Evolutionary conservation across 2,797 vertebrate genomes (phyloP), one percentile per base, ranked within the genome.

Genomic region (Mareca penelope): DNA sequence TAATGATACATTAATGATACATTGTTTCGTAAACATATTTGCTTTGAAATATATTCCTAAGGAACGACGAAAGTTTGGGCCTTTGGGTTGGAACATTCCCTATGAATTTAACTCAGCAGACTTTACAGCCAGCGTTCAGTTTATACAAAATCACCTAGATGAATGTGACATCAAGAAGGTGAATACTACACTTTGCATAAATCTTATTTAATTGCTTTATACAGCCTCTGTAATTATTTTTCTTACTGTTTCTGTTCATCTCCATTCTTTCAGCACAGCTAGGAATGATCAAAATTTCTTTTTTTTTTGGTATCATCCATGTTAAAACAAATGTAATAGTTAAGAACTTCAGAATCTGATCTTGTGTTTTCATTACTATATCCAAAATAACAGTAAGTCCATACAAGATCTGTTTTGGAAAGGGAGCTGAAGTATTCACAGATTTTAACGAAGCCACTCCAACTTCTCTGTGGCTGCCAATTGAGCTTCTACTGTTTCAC

Each of bases 1-100:
- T 70, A 69, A 44, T 19, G 42, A 44, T 44, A 44, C 17, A 44
- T 44, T 44, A 28, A 73, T 60, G 8, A 10, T 26, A 46, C 39
- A 3, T 60, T 75, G 8, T 57, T 94, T 85, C 17, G 50, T 65
- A 42, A 76, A 65, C 12, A 9, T 75, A 17, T 33, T 89, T 92
- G 24, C 2, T 86, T 95, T 90, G 69, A 56, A 88, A 91, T 89
- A 19, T 96, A 37, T 97, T 95, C 86, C 83, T 80, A 94, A 98
- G 98, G 98, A 98, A 35, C 94, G 98, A 33, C 96, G 98, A 17
- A 98, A 98, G 75, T 98, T 98, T 96, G 98, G 98, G 37, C 98
- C 98, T 68, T 96, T 98, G 89, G 98, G 98, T n/a, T 98, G 98
- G 98, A 98, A 98, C 94, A 98, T 98, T 96, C 98, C 98, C 22